Percentiles rank a stretch among this genome's conserved stretches.
Evolutionary conservation across 2,888 invertebrate species (phyloP).

Genomic region (Nomada flava): DNA sequence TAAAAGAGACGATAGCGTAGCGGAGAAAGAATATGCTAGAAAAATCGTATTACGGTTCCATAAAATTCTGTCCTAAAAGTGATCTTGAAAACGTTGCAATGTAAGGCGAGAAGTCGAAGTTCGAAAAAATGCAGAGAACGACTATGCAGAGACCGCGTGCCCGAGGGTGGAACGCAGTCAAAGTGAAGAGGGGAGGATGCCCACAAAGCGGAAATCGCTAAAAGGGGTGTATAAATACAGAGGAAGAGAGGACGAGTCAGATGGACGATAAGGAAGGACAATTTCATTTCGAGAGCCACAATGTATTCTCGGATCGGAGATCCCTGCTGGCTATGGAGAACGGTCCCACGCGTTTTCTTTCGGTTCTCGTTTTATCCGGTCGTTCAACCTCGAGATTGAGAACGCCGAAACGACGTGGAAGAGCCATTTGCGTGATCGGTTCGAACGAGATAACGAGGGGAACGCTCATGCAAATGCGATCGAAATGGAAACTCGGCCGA

Average conservation of each 20-base stretch:
- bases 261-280: constrained; percentile 67
- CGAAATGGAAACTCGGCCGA: constrained; percentile 65
- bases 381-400: constrained; percentile 58
- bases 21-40: too few species aligned
- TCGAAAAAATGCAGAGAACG: too few species aligned
- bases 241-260: constrained; percentile 2
- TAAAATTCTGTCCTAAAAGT: too few species aligned
- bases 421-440: constrained; percentile 65
- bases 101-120: too few species aligned
- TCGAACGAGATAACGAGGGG: constrained; percentile 61
- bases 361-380: constrained; percentile 52
- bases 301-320: constrained; percentile 47
- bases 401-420: constrained; percentile 36
- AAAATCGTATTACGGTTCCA: too few species aligned
- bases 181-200: neutral
- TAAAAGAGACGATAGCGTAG: too few species aligned
- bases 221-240: neutral
- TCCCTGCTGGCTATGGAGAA: constrained; percentile 26
- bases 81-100: too few species aligned
- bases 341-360: constrained; percentile 52
- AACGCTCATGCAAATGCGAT: constrained; percentile 64
- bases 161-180: too few species aligned
- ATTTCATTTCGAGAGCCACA: constrained; percentile 66
- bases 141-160: too few species aligned
- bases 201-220: neutral